Percentiles rank a stretch among this genome's conserved stretches.
These are phyloP conservation scores for Pterocles gutturalis DNA, from an alignment of 2,113 vertebrate genomes.

Conservation along the genomic window DNA sequence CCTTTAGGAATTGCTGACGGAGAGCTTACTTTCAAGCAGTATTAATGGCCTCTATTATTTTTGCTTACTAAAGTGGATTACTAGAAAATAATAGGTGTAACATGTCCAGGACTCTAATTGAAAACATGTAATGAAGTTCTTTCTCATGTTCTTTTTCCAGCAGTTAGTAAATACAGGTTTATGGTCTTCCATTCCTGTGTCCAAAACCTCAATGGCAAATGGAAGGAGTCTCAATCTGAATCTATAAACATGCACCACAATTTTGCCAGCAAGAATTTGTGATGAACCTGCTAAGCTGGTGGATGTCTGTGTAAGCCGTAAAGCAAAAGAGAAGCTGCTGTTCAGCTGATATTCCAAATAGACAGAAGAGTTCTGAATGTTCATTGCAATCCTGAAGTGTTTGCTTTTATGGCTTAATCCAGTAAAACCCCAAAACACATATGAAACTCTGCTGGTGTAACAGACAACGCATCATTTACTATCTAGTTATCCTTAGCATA, in stretches of 20 bases:
- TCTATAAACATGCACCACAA: not conserved
- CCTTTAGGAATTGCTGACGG: constrained; percentile 60
- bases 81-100: constrained; percentile 57
- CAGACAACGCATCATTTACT: not conserved
- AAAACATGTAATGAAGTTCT: not conserved
- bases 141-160: not conserved
- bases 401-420: not conserved
- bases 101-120: not conserved
- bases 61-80: constrained; percentile 58
- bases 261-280: not conserved
- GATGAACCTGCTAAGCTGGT: not conserved
- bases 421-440: not conserved
- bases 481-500: not conserved
- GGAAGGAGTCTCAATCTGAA: not conserved
- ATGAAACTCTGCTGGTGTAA: accelerated
- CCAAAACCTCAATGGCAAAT: not conserved
- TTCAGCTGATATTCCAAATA: not conserved
- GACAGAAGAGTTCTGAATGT: not conserved
- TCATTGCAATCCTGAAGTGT: not conserved
- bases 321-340: not conserved
- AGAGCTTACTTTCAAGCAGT: constrained; percentile 57
- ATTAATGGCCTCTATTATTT: constrained; percentile 60
- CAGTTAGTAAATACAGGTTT: not conserved
- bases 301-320: not conserved
- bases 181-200: not conserved